Base-by-base conservation (phyloP, 2,113 vertebrate species). In the Eurypyga helias region DNA sequence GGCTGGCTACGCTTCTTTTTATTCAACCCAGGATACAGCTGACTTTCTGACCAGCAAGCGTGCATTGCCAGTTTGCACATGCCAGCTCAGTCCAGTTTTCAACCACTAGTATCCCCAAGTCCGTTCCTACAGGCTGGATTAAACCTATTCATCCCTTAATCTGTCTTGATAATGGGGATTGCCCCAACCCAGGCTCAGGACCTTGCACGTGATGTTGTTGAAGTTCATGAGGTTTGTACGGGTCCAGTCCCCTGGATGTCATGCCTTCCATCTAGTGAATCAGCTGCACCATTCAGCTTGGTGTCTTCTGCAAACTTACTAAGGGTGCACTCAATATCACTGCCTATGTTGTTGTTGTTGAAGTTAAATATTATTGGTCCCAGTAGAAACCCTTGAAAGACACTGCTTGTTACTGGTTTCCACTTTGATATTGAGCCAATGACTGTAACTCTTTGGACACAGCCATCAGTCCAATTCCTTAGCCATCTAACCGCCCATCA, bases 181-280 rank as follows among this genome's bases (percentile, higher is more conserved):
- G 3, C 6, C 7, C 14, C 9, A 21, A 0, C 4, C 5, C 15
- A 46, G 6, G 3, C 33, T 14, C 16, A 75, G 12, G 10, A 31
- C 7, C 23, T 48, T 89, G 24, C 5, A 24, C 1, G 1, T 20
- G 11, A 10, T 28, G 18, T 71, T 71, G 17, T 19, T 57, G 58
- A 57, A 65, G 28, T n/a, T 65, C 29, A 33, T 23, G 6, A 48
- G 4, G 12, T 43, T 69, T 41, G 10, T 15, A 45, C 2, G 3
- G 14, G 12, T 5, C 7, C 20, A 21, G 1, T 51, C 21, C 17
- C 43, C 36, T 73, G 54, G 11, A 43, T 24, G 45, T 11, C 16
- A 45, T 38, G 19, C 23, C 4, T 20, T 69, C 19, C 8, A 11
- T 65, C 14, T 55, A 51, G 11, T 14, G 11, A 41, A 45, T 20